Conservation (phyloP, 2,888 invertebrate species). For the Nebria brevicollis region DNA sequence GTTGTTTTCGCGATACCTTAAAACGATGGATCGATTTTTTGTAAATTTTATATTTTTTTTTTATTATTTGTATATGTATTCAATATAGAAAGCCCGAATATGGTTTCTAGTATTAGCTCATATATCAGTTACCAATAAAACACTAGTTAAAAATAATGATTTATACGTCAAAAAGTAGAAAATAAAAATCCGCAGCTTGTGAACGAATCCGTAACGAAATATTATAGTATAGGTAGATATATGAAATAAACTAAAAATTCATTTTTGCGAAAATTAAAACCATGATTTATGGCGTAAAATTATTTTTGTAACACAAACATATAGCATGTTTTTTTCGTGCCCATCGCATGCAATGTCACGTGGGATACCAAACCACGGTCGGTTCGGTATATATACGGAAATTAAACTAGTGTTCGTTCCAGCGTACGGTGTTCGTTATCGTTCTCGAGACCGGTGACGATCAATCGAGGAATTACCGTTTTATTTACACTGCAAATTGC, state of each 20-base stretch:
- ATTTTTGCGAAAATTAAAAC: constrained; percentile 44
- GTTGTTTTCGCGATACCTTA: too few species aligned
- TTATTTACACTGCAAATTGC: constrained; percentile 33
- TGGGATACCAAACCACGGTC: background rate
- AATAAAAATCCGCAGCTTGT: background rate
- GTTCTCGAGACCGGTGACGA: constrained; percentile 9
- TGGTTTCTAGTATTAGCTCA: background rate
- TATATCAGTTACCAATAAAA: background rate
- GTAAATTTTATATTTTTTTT: too few species aligned
- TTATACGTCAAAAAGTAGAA: background rate
- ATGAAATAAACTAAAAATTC: constrained; percentile 29
- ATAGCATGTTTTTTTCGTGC: background rate
- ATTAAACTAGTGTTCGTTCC: constrained; percentile 18
- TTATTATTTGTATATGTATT: too few species aligned
- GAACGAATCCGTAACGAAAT: background rate
- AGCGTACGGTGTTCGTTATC: constrained; percentile 13
- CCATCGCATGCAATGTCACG: background rate
- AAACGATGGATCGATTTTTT: too few species aligned
- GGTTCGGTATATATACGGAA: constrained; percentile 13
- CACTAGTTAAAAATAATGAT: background rate
- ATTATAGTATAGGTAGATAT: background rate
- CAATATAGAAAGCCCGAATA: background rate
- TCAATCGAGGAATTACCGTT: constrained; percentile 23
- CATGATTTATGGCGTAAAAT: constrained; percentile 36
- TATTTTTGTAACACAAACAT: constrained; percentile 24